Base-by-base conservation (phyloP, 1,140 invertebrate species). In the Oreohelix idahoensis region DNA sequence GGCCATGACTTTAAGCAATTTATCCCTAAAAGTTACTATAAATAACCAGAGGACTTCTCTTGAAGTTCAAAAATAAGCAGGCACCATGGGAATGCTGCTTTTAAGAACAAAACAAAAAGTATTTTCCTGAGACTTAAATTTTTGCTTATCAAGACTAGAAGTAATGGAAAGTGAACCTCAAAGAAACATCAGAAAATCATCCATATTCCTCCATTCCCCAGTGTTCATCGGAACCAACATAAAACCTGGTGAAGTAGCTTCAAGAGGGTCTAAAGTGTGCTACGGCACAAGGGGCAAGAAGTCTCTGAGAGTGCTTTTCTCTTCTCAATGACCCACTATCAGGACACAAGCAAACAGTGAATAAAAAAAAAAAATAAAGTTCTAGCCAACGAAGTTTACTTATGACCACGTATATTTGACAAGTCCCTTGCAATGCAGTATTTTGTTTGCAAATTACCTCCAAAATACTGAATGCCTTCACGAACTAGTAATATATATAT, bases 71-170 rank as follows among this genome's bases (percentile, higher is more conserved):
- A 66, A 66, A 66, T 35, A 66, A 66, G 63, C 63, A 10, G 29
- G 29, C 29, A 10, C 29, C 63, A 32, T 66, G 63, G 63, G 63
- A 66, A 66, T 23, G n/a, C 11, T 8, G 29, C 4, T 32, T 66
- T 66, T 23, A 66, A 66, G 29, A 32, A 32, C 63, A 32, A 29
- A 11, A 66, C 5, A 66, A 35, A n/a, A 66, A 66, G 63, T 66
- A 66, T 66, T 35, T 66, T 11, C 29, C 63, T 66, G 8, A 66
- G 29, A 66, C 8, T 32, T 1, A 66, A 35, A 66, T 32, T 58
- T 58, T 11, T 66, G n/a, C 63, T 66, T 66, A 66, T 66, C 63
- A 66, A 17, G 29, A 66, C 63, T 32, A 66, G 63, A 66, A 66
- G n/a, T 32, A 2, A 32, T 32, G 63, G 63, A 66, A 66, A 66